phyloP scores from a whole-genome alignment of 2,797 vertebrate genomes.

The Lacerta bilineata region DNA sequence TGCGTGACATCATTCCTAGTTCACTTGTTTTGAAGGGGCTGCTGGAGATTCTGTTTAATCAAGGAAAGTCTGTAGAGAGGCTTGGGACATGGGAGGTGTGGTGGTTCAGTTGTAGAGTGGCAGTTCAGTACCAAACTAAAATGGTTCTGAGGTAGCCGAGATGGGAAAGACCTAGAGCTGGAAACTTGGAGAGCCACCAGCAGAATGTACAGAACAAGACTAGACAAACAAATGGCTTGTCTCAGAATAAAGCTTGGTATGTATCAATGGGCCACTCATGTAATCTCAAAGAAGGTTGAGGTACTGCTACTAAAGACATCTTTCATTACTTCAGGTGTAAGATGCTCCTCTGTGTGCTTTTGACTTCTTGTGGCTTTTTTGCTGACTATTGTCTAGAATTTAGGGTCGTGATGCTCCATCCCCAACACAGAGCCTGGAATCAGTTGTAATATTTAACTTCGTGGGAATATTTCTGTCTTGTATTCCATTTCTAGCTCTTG shows the following conservation, averaged over 20 bases:
- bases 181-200: not conserved
- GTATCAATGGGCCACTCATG: not conserved
- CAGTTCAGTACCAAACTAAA: not conserved
- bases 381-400: not conserved
- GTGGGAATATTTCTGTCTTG: not conserved
- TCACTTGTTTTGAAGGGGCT: constrained; percentile 2
- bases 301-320: not conserved
- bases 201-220: no score
- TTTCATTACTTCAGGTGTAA: not conserved
- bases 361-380: not conserved
- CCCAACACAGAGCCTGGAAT: not conserved
- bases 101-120: not conserved
- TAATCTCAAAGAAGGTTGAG: not conserved
- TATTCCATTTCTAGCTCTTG: not conserved
- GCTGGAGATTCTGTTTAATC: not conserved
- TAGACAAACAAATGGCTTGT: not conserved
- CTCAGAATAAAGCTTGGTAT: not conserved
- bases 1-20: not conserved
- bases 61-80: not conserved
- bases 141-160: not conserved
- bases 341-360: not conserved
- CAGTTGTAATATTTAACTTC: not conserved
- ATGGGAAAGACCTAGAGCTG: not conserved
- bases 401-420: not conserved
- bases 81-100: not conserved